A percentile compares a stretch with the other conserved stretches of the same genome.
These are phyloP conservation scores for Acridotheres tristis DNA, from an alignment of 2,797 vertebrate genomes.

Conservation along the genomic window DNA sequence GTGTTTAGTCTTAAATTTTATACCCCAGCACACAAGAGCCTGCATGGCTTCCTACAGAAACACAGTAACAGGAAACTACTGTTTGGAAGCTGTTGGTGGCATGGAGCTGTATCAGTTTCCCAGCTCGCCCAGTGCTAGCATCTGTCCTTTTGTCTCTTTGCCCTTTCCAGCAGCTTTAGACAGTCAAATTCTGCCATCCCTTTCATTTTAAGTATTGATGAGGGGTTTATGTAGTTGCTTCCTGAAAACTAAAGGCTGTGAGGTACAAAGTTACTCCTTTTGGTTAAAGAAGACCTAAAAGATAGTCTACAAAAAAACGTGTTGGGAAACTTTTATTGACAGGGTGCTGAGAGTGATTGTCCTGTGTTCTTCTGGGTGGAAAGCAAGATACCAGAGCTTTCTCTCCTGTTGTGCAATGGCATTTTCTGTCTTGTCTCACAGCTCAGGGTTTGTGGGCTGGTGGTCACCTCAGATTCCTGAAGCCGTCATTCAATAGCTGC, in stretches of 20 bases:
- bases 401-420: neutral
- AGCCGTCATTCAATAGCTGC: neutral
- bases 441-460: neutral
- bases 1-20: neutral
- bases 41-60: neutral
- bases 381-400: neutral
- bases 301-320: too few relatives aligned
- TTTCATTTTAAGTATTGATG: neutral
- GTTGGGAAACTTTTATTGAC: neutral
- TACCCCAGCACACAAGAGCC: neutral
- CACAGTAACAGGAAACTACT: neutral
- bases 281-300: neutral
- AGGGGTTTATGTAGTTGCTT: neutral
- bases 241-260: neutral
- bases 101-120: constrained; percentile 1
- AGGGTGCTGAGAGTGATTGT: neutral
- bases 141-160: constrained; percentile 20
- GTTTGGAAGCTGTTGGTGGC: neutral
- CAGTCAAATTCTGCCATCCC: neutral
- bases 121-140: neutral
- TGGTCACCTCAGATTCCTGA: neutral
- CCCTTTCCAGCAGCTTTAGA: neutral
- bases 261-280: neutral
- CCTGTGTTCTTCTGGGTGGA: neutral
- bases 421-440: neutral